These are phyloP conservation scores for Melanostoma scalare DNA, from an alignment of 2,888 invertebrate genomes.

Conservation along the genomic window DNA sequence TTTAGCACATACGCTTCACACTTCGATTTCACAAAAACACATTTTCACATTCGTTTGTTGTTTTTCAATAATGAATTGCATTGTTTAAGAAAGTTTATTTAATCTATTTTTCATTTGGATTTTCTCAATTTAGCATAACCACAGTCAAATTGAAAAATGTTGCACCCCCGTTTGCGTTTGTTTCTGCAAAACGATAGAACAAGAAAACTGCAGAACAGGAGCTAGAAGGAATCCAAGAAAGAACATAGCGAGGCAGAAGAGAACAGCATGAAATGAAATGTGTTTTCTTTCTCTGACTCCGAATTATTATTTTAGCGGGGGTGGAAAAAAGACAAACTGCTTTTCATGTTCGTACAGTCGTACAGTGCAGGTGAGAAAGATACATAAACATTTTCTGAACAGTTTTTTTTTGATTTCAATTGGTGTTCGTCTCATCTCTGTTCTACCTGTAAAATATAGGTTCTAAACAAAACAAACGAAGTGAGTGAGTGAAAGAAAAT, in stretches of 20 bases:
- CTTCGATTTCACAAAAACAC: slow-evolving; percentile 20
- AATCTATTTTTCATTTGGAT: neutral
- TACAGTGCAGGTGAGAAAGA: neutral
- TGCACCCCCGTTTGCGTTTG: slow-evolving; percentile 29
- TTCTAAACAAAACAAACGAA: slow-evolving; percentile 3
- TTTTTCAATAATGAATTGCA: slow-evolving; percentile 35
- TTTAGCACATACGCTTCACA: neutral
- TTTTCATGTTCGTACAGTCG: no score
- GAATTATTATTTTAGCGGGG: neutral
- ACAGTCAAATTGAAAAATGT: slow-evolving; percentile 58
- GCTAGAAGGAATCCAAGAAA: neutral
- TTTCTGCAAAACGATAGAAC: slow-evolving; percentile 29
- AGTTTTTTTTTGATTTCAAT: neutral
- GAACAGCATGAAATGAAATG: neutral
- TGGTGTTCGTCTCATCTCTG: neutral
- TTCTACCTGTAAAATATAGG: neutral
- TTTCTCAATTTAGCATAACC: slow-evolving; percentile 35
- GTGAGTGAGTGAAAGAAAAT: neutral
- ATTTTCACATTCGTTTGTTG: slow-evolving; percentile 26
- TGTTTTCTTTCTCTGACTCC: neutral
- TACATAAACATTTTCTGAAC: neutral
- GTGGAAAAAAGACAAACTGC: no score
- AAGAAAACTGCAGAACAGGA: neutral
- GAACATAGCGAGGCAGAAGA: neutral
- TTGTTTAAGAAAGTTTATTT: slow-evolving; percentile 25